Evolutionary conservation across 2,113 vertebrate genomes (phyloP).

Genomic region (human): GRCh38 chr18:65475501-65476000

Average conservation of each 20-base stretch:
- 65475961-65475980: neutral
- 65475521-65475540: neutral
- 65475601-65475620: neutral
- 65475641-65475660: neutral
- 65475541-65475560: neutral
- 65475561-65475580: neutral
- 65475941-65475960: neutral
- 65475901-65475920: neutral
- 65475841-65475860: neutral
- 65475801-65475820: neutral
- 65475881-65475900: neutral
- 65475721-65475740: neutral
- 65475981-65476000: neutral
- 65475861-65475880: neutral
- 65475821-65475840: neutral
- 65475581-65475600: neutral
- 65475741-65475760: neutral
- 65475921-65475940: neutral
- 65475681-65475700: too few species aligned
- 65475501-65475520: neutral
- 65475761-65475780: neutral
- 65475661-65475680: too few species aligned
- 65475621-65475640: neutral
- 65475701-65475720: neutral
- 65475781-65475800: neutral